Conservation (phyloP, 2,113 vertebrate species). For the Protomyctophum bolini region DNA sequence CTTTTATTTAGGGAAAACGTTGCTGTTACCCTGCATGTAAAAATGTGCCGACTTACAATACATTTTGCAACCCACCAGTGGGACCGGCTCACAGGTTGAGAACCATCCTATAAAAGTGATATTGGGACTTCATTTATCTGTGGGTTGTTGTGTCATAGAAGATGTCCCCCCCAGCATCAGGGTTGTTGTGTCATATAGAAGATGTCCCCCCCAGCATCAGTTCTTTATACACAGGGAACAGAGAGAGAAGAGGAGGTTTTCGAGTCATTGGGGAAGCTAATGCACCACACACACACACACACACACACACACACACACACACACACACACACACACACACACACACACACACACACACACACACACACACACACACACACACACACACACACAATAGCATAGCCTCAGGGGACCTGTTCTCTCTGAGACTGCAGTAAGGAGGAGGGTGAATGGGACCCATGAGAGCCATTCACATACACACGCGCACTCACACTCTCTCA, state of each 20-base stretch:
- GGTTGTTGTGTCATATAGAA: conserved; percentile 16
- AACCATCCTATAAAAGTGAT: no score
- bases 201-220: conserved; percentile 3
- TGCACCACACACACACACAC: conserved; percentile 13
- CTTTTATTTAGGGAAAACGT: no score
- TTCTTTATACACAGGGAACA: conserved; percentile 45
- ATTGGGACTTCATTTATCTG: conserved; percentile 16
- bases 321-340: background rate
- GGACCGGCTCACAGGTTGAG: no score
- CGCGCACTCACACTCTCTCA: conserved; percentile 11
- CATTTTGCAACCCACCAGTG: no score
- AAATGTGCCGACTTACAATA: no score
- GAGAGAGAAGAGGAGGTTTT: conserved; percentile 9
- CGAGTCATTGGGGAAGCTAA: conserved; percentile 63
- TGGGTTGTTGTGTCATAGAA: conserved; percentile 14
- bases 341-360: conserved; percentile 26
- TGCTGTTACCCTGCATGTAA: no score
- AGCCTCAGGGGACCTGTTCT: conserved; percentile 58
- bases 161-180: background rate
- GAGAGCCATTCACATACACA: conserved; percentile 47
- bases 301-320: background rate
- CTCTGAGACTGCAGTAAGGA: conserved; percentile 45
- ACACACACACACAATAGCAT: conserved; percentile 32
- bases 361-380: conserved; percentile 34
- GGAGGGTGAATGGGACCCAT: conserved; percentile 39